Evolutionary conservation across 2,888 invertebrate genomes (phyloP).

Genomic region (Orthonychiurus folsomi): DNA sequence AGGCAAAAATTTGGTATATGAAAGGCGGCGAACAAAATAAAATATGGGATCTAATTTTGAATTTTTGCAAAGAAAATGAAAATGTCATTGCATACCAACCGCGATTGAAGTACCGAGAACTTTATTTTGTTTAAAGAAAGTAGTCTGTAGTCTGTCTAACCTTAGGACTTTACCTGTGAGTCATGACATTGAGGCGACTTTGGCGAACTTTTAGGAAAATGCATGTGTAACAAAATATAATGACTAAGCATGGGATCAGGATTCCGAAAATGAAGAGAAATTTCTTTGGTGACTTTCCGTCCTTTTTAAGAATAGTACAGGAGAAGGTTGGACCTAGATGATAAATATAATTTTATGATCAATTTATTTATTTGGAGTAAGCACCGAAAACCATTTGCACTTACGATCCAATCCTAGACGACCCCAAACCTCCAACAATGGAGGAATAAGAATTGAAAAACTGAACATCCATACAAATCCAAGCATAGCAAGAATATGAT

Average conservation of each 20-base stretch:
- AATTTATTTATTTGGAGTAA: too few relatives aligned
- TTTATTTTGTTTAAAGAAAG: too few relatives aligned
- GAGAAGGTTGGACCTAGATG: slow-evolving; percentile 76
- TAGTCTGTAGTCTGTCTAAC: too few relatives aligned
- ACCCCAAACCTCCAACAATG: slow-evolving; percentile 74
- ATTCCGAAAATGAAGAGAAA: slow-evolving; percentile 73
- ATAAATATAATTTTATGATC: too few relatives aligned
- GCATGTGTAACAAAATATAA: slow-evolving; percentile 74
- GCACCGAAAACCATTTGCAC: too few relatives aligned
- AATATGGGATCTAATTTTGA: too few relatives aligned
- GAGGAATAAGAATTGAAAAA: slow-evolving; percentile 62
- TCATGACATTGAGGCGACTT: slow-evolving; percentile 63
- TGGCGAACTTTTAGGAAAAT: slow-evolving; percentile 70
- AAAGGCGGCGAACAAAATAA: too few relatives aligned
- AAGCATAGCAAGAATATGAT: slow-evolving; percentile 67
- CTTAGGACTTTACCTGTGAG: slow-evolving; percentile 55
- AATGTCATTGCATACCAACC: too few relatives aligned
- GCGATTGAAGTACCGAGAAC: too few relatives aligned
- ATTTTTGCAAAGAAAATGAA: too few relatives aligned
- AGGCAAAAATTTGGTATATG: too few relatives aligned
- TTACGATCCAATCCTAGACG: slow-evolving; percentile 68
- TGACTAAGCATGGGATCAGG: slow-evolving; percentile 71
- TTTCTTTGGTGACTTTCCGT: slow-evolving; percentile 73
- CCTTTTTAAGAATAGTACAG: slow-evolving; percentile 73
- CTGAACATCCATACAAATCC: slow-evolving; percentile 69